These are phyloP conservation scores for Thera britannica DNA, from an alignment of 2,888 invertebrate species.

Conservation along the genomic window DNA sequence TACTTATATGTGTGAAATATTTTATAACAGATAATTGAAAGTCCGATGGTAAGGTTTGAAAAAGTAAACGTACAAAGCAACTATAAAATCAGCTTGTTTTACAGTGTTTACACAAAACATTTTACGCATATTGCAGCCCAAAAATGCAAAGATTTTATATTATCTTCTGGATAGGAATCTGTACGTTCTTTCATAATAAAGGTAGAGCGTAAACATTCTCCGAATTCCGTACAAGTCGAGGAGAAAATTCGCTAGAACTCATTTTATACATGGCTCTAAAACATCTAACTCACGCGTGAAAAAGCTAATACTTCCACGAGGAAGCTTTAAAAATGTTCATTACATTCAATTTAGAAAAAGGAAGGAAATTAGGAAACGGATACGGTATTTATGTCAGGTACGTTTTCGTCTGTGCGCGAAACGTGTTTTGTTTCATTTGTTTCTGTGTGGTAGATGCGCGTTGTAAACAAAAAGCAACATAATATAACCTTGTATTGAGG, in stretches of 20 bases:
- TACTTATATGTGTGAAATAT: too few species aligned
- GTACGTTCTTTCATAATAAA: slow-evolving; percentile 38
- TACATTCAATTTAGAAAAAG: slow-evolving; percentile 57
- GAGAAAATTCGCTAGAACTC: slow-evolving; percentile 52
- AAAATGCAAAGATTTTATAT: slow-evolving; percentile 26
- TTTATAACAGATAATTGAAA: too few species aligned
- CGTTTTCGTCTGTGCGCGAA: slow-evolving; percentile 12
- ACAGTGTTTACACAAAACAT: slow-evolving; percentile 12
- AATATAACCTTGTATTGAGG: background rate
- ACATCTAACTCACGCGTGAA: slow-evolving; percentile 58
- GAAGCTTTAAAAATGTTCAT: slow-evolving; percentile 61
- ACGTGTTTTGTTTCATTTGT: slow-evolving; percentile 13
- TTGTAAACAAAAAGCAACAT: background rate
- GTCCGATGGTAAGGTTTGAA: background rate
- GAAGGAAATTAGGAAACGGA: slow-evolving; percentile 41
- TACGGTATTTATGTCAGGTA: slow-evolving; percentile 31
- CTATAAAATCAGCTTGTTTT: background rate
- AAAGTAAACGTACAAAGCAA: background rate
- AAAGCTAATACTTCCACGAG: slow-evolving; percentile 61
- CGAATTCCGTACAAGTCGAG: slow-evolving; percentile 49
- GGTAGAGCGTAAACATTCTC: slow-evolving; percentile 44
- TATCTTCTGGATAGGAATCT: slow-evolving; percentile 25
- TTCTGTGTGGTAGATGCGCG: slow-evolving; percentile 1
- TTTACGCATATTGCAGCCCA: slow-evolving; percentile 9
- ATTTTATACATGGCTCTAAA: slow-evolving; percentile 58